These are phyloP conservation scores for Crematogaster levior DNA, from an alignment of 2,888 invertebrate species.

Conservation along the genomic window DNA sequence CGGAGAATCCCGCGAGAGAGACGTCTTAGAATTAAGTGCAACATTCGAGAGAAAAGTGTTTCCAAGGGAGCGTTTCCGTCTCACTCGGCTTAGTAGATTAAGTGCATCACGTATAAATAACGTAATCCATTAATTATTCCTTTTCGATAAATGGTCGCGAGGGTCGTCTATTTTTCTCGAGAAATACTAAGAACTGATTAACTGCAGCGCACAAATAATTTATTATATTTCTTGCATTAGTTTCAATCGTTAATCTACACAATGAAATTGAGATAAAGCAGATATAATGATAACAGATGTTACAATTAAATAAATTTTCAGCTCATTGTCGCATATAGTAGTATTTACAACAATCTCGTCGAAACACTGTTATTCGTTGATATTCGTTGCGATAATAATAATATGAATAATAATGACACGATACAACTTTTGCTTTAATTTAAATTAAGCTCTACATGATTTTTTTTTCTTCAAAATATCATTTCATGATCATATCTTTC, in stretches of 20 bases:
- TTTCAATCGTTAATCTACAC: not conserved
- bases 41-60: constrained; percentile 24
- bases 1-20: not conserved
- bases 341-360: not conserved
- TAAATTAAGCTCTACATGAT: not conserved
- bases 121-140: constrained; percentile 12
- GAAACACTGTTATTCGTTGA: not conserved
- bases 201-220: constrained; percentile 1
- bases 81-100: constrained; percentile 2
- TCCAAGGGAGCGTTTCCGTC: not conserved
- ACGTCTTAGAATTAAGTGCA: constrained; percentile 15
- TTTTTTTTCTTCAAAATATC: not conserved
- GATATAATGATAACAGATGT: not conserved
- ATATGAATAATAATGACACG: not conserved
- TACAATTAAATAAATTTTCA: not conserved
- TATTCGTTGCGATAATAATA: not conserved
- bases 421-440: not conserved
- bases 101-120: constrained; percentile 24
- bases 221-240: not conserved
- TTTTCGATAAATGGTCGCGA: not conserved
- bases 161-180: not conserved
- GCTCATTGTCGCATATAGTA: not conserved
- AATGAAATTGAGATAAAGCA: constrained; percentile 1
- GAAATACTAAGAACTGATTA: not conserved
- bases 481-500: not conserved